These are phyloP conservation scores for Strigamia transsilvanica DNA, from an alignment of 2,888 invertebrate species.

Conservation along the genomic window DNA sequence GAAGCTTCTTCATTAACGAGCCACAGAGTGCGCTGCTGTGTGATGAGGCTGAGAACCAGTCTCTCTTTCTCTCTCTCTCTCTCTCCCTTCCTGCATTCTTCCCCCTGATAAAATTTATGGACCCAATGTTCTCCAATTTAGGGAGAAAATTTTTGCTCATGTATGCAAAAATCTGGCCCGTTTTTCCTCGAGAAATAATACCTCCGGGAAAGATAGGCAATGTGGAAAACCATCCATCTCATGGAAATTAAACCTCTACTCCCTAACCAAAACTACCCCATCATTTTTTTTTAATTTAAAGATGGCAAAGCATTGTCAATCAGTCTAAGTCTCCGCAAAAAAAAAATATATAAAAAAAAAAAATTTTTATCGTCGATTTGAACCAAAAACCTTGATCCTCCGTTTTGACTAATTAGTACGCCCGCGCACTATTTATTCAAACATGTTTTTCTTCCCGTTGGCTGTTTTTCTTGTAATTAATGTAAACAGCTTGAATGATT, in stretches of 20 bases:
- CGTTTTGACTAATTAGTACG: no score
- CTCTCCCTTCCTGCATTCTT: constrained; percentile 51
- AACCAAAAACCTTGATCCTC: no score
- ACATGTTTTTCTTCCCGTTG: neutral
- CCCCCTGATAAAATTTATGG: constrained; percentile 54
- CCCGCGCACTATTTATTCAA: neutral
- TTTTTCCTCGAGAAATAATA: constrained; percentile 53
- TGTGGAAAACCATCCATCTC: constrained; percentile 52
- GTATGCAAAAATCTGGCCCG: constrained; percentile 54
- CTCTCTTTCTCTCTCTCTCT: neutral
- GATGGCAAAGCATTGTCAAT: constrained; percentile 16
- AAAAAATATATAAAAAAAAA: neutral
- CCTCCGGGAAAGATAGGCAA: constrained; percentile 53
- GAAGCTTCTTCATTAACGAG: constrained; percentile 53
- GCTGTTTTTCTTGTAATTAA: neutral
- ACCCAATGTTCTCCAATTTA: constrained; percentile 53
- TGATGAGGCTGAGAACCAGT: constrained; percentile 50
- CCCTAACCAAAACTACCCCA: constrained; percentile 30
- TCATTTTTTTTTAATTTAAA: constrained; percentile 21
- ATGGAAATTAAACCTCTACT: constrained; percentile 45
- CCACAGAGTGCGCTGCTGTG: constrained; percentile 22
- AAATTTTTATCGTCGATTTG: neutral
- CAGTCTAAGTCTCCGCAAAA: neutral
- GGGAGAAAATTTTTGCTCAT: constrained; percentile 53
- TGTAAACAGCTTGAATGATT: neutral